These are phyloP conservation scores for Sarcophaga caerulescens DNA, from an alignment of 2,888 invertebrate species.

Conservation along the genomic window DNA sequence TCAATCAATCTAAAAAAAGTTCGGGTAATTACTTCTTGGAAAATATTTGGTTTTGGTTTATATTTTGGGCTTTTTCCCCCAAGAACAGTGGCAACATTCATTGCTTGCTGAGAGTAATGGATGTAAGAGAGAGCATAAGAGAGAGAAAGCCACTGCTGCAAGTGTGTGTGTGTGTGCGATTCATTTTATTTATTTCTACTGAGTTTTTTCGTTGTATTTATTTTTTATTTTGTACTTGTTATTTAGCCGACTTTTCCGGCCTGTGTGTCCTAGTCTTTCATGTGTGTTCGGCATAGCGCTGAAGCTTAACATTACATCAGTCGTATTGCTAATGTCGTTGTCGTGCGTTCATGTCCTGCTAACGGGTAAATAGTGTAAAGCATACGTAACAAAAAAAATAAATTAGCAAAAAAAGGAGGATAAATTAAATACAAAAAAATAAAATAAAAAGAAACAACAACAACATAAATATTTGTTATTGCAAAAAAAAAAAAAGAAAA, in stretches of 20 bases:
- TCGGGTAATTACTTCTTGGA: too few species aligned
- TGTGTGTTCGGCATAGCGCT: slow-evolving; percentile 68
- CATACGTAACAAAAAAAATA: slow-evolving; percentile 56
- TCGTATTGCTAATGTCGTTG: slow-evolving; percentile 78
- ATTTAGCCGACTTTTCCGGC: slow-evolving; percentile 69
- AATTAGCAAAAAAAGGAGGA: slow-evolving; percentile 1
- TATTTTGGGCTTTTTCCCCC: too few species aligned
- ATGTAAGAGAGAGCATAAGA: not conserved
- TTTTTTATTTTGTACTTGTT: slow-evolving; percentile 55
- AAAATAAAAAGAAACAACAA: slow-evolving; percentile 30
- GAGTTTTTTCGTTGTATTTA: slow-evolving; percentile 1
- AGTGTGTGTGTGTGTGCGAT: slow-evolving; percentile 17
- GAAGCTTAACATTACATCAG: slow-evolving; percentile 72
- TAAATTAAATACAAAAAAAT: not conserved
- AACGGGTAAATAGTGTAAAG: slow-evolving; percentile 53
- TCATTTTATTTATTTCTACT: not conserved
- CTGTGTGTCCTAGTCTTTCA: slow-evolving; percentile 66
- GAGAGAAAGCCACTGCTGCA: slow-evolving; percentile 33
- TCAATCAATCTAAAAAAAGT: too few species aligned
- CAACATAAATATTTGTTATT: slow-evolving; percentile 6
- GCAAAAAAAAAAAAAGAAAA: not conserved
- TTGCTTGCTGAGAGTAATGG: too few species aligned
- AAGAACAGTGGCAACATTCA: too few species aligned
- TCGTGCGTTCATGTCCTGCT: slow-evolving; percentile 76
- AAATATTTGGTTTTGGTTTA: too few species aligned